phyloP scores from a whole-genome alignment of 2,888 invertebrate genomes.

The Hypsopygia costalis region DNA sequence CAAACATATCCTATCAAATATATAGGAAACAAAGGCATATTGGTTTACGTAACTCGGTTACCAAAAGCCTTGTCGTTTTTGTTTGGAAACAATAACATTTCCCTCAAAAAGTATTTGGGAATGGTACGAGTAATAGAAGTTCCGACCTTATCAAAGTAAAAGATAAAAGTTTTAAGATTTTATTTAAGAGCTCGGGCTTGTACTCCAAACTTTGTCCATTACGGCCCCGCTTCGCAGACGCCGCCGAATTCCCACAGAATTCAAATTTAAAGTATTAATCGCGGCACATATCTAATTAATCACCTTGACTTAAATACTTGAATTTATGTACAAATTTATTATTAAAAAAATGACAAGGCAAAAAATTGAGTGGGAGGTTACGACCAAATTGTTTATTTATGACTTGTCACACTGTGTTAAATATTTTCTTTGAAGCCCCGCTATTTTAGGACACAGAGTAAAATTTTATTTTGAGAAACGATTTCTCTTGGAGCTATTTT shows the following conservation, averaged over 20 bases:
- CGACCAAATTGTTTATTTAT: neutral
- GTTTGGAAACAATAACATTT: slow-evolving; percentile 18
- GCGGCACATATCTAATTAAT: slow-evolving; percentile 16
- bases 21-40: slow-evolving; percentile 7
- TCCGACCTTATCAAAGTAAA: slow-evolving; percentile 55
- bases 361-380: neutral
- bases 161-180: slow-evolving; percentile 71
- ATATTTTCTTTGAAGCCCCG: neutral
- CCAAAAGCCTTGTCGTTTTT: neutral
- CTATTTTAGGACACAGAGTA: too few species aligned
- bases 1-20: slow-evolving; percentile 1
- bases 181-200: slow-evolving; percentile 51
- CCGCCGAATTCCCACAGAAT: slow-evolving; percentile 12
- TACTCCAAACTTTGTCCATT: slow-evolving; percentile 57
- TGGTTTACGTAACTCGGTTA: slow-evolving; percentile 1
- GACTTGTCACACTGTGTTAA: neutral
- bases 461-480: too few species aligned
- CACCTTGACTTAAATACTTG: neutral
- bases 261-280: slow-evolving; percentile 19
- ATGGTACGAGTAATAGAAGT: slow-evolving; percentile 39
- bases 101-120: slow-evolving; percentile 25
- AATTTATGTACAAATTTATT: slow-evolving; percentile 9
- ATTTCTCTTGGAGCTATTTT: too few species aligned
- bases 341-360: slow-evolving; percentile 8
- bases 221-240: slow-evolving; percentile 27